These are phyloP conservation scores for Euura saliciscinereae DNA, from an alignment of 1,140 invertebrate species.

Conservation along the genomic window DNA sequence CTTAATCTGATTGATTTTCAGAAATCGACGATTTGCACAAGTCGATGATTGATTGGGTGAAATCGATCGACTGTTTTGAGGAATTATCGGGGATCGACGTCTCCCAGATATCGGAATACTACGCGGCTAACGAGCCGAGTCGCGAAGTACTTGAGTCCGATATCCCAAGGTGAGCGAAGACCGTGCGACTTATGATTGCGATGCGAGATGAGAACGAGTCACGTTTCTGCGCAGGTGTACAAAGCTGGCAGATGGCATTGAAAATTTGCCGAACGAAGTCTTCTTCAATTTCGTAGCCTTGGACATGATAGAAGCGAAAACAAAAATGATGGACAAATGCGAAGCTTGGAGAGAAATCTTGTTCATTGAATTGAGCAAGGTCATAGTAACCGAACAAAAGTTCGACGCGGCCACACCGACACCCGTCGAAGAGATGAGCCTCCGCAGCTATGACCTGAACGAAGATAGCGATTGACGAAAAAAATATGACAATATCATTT, in stretches of 20 bases:
- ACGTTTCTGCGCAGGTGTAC: background rate
- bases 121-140: background rate
- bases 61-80: background rate
- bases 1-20: background rate
- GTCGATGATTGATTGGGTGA: background rate
- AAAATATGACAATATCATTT: too few relatives aligned
- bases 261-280: constrained; percentile 9
- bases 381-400: constrained; percentile 19
- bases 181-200: background rate
- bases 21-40: background rate
- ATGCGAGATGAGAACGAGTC: background rate
- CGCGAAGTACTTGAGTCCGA: background rate
- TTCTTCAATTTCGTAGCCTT: constrained; percentile 15
- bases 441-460: background rate
- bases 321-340: constrained; percentile 15
- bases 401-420: constrained; percentile 10
- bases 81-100: background rate
- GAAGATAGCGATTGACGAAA: background rate
- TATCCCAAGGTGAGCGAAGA: background rate
- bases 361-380: constrained; percentile 20
- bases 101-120: background rate
- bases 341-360: constrained; percentile 22
- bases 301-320: constrained; percentile 17
- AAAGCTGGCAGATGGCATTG: background rate
- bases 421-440: background rate